Percentiles rank a stretch among this genome's conserved stretches.
These are phyloP conservation scores for mouse (Mus musculus) DNA, from an alignment of 2,113 vertebrate genomes.

Conservation along the genomic window GRCm39 chr3:76288001-76288500, in stretches of 20 bases:
- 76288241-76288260: neutral
- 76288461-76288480: neutral
- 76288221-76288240: too few species aligned
- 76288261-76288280: neutral
- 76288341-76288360: neutral
- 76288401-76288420: neutral
- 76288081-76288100: too few species aligned
- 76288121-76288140: too few species aligned
- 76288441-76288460: neutral
- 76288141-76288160: too few species aligned
- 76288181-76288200: neutral
- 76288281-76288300: neutral
- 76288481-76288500: neutral
- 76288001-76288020: too few species aligned
- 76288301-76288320: neutral
- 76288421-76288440: too few species aligned
- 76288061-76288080: too few species aligned
- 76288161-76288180: neutral
- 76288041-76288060: too few species aligned
- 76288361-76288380: neutral
- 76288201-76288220: too few species aligned
- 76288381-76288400: neutral
- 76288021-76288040: too few species aligned
- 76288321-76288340: neutral
- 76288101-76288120: too few species aligned